Base-by-base conservation (phyloP, 1,140 invertebrate genomes). In the Drosophila miranda region DNA sequence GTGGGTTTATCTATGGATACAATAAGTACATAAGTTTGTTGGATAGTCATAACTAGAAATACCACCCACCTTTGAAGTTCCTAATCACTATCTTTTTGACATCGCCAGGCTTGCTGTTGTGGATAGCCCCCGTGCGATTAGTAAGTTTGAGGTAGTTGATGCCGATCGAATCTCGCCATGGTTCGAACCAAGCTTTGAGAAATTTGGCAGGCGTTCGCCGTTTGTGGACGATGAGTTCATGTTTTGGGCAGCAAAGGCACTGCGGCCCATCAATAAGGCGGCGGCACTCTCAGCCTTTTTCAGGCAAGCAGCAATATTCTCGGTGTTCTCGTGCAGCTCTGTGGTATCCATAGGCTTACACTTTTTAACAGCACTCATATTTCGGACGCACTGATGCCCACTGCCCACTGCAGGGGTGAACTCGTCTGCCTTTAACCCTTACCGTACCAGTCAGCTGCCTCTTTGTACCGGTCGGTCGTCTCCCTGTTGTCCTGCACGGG, bases 61-160 rank as follows among this genome's bases (percentile, higher is more conserved):
- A 2, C 3, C 13, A 42, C 93, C 93, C 93, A 98, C 97, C 96
- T 95, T 96, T 97, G 82, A 98, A 97, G 92, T 98, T 98, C 92
- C 98, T 98, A 84, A 98, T 98, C 77, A 98, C 94, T 77, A 99
- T 93, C 92, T 98, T 98, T 91, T 97, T 98, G 8, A 97, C 94
- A 46, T 96, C 93, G 44, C 96, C 96, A 28, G 90, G 90, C 62
- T 91, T 91, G 46, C 62, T 81, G 44, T 88, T 86, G 69, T 81
- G 90, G 54, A 90, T 90, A 42, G 76, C 68, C 44, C 90, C 80
- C 75, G 89, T 67, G 57, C 90, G 90, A 62, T 90, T 90, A 11
- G 81, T 50, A 84, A 78, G 54, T 89, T 86, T 83, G 89, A 89
- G 80, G 90, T 89, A 87, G 81, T 84, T 76, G 89, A 78, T 28